These are phyloP conservation scores for Limnephilus auricula DNA, from an alignment of 2,888 invertebrate species.

Conservation along the genomic window DNA sequence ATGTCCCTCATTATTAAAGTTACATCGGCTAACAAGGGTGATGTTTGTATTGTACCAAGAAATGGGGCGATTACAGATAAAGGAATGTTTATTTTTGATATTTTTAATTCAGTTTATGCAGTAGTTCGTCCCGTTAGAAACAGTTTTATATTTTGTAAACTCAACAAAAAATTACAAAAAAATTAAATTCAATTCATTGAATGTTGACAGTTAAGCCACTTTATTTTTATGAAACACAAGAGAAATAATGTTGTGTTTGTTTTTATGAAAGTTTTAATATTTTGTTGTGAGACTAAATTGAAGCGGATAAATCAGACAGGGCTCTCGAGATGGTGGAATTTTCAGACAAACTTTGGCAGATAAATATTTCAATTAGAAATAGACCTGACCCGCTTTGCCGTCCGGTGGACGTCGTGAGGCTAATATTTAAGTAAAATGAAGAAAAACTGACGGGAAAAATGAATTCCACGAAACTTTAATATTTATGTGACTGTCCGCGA, in stretches of 20 bases:
- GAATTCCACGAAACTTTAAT: constrained; percentile 30
- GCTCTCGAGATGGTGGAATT: constrained; percentile 7
- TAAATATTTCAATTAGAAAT: constrained; percentile 45
- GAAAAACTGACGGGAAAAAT: constrained; percentile 40
- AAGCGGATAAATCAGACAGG: constrained; percentile 21
- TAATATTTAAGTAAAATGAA: constrained; percentile 47
- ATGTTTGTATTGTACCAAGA: constrained; percentile 33
- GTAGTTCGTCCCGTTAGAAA: neutral
- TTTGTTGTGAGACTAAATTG: constrained; percentile 20
- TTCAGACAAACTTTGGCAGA: constrained; percentile 16
- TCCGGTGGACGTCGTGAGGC: neutral
- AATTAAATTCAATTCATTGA: neutral
- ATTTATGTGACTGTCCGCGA: constrained; percentile 40
- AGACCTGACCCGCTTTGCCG: constrained; percentile 41
- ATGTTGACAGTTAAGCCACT: neutral
- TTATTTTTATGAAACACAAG: neutral
- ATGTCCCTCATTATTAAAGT: constrained; percentile 28
- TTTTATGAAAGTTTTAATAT: neutral
- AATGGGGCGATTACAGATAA: constrained; percentile 41
- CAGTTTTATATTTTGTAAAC: neutral
- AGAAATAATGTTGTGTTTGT: neutral
- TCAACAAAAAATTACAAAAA: neutral
- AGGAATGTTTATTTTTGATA: constrained; percentile 30
- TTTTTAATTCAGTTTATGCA: neutral
- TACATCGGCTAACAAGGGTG: constrained; percentile 39